Percentiles rank a stretch among this genome's conserved stretches.
phyloP scores from a whole-genome alignment of 2,797 vertebrate genomes.

The Diplodus puntazzo region DNA sequence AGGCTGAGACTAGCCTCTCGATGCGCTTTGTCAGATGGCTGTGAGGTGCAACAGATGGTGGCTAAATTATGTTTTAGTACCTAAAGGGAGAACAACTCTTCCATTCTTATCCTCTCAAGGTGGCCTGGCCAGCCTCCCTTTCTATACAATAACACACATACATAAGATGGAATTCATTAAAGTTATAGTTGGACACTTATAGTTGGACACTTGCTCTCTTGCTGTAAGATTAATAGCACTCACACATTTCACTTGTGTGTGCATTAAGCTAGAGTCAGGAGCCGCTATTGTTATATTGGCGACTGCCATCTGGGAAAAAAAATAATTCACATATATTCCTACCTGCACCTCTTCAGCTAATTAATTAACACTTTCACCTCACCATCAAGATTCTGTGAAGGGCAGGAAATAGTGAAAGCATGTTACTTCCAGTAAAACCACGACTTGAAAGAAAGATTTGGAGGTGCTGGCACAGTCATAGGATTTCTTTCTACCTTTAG shows the following conservation, averaged over 20 bases:
- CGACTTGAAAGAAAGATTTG: neutral
- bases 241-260: neutral
- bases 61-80: slow-evolving; percentile 53
- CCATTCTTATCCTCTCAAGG: slow-evolving; percentile 35
- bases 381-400: neutral
- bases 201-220: slow-evolving; percentile 1
- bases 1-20: slow-evolving; percentile 36
- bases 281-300: neutral
- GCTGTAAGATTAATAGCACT: neutral
- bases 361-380: neutral
- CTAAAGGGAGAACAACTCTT: slow-evolving; percentile 42
- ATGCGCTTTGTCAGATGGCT: slow-evolving; percentile 52
- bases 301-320: neutral
- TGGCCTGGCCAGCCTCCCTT: slow-evolving; percentile 5
- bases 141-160: slow-evolving; percentile 12
- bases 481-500: neutral
- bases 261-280: neutral
- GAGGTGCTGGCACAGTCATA: neutral
- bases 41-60: slow-evolving; percentile 58
- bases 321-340: neutral
- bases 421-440: neutral
- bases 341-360: neutral
- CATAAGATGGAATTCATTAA: neutral
- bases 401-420: no score
- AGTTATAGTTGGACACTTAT: neutral